Percentiles rank a stretch among this genome's conserved stretches.
phyloP scores from a whole-genome alignment of 2,888 invertebrate genomes.

The Oligia latruncula region DNA sequence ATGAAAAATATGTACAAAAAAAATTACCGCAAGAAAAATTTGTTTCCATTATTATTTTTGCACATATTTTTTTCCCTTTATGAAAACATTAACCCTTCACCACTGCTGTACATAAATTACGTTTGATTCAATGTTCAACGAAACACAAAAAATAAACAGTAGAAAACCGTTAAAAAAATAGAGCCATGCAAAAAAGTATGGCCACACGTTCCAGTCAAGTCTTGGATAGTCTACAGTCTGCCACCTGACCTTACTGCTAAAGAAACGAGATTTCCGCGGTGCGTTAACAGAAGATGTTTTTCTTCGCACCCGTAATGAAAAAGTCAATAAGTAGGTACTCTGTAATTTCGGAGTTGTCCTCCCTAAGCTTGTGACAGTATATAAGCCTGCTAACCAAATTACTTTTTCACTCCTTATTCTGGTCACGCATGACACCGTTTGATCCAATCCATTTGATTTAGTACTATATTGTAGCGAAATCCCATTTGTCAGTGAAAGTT shows the following conservation, averaged over 20 bases:
- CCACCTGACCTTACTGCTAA: constrained; percentile 34
- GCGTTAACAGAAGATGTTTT: constrained; percentile 33
- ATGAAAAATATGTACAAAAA: neutral
- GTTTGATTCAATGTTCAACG: neutral
- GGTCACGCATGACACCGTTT: constrained; percentile 29
- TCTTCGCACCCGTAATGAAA: constrained; percentile 19
- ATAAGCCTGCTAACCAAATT: constrained; percentile 9
- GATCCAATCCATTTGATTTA: constrained; percentile 33
- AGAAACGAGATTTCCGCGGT: constrained; percentile 56
- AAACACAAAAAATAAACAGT: constrained; percentile 1
- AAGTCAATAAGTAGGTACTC: neutral
- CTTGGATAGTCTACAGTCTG: neutral
- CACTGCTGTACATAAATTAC: constrained; percentile 3
- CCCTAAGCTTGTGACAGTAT: constrained; percentile 1
- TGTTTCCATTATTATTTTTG: neutral
- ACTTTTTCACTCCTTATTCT: constrained; percentile 19
- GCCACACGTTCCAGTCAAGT: constrained; percentile 19
- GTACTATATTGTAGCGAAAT: neutral
- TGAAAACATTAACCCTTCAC: constrained; percentile 34
- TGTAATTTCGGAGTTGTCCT: constrained; percentile 1
- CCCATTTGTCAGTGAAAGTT: neutral
- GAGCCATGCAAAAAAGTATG: neutral
- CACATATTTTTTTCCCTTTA: constrained; percentile 10
- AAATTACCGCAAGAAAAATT: neutral
- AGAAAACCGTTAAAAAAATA: neutral